Conservation (phyloP, 1,140 invertebrate species). For the Magallana angulata region DNA sequence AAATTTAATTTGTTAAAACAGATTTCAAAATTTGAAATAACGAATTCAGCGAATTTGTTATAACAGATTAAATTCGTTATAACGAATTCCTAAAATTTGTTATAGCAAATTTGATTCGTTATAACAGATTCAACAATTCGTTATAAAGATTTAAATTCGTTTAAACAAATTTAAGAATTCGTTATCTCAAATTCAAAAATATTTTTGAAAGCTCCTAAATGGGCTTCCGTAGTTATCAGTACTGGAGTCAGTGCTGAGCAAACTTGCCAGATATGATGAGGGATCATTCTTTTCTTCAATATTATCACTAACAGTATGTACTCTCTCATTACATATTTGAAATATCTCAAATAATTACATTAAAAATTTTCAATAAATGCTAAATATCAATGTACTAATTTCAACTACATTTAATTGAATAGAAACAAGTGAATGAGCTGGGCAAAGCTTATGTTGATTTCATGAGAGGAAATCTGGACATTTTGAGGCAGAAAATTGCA, state of each 20-base stretch:
- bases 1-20: too few species aligned
- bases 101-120: too few species aligned
- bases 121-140: too few species aligned
- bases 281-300: slow-evolving; percentile 98
- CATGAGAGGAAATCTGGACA: slow-evolving; percentile 97
- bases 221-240: too few species aligned
- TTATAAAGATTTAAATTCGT: too few species aligned
- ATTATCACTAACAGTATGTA: slow-evolving; percentile 94
- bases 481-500: slow-evolving; percentile 96
- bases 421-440: slow-evolving; percentile 83
- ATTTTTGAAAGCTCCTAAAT: too few species aligned
- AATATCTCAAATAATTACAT: neutral
- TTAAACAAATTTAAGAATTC: too few species aligned
- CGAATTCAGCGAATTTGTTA: too few species aligned
- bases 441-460: slow-evolving; percentile 99
- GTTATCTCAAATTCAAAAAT: too few species aligned
- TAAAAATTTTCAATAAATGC: neutral
- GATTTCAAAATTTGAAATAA: too few species aligned
- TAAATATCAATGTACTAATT: neutral
- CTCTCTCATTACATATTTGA: neutral
- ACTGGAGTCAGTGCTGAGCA: slow-evolving; percentile 94
- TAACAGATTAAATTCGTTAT: too few species aligned
- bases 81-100: too few species aligned
- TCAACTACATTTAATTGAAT: slow-evolving; percentile 45
- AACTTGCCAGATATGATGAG: slow-evolving; percentile 97